Evolutionary conservation across 2,113 vertebrate genomes (phyloP), one percentile per base, ranked within the genome.

Genomic region (Chaetura pelagica): DNA sequence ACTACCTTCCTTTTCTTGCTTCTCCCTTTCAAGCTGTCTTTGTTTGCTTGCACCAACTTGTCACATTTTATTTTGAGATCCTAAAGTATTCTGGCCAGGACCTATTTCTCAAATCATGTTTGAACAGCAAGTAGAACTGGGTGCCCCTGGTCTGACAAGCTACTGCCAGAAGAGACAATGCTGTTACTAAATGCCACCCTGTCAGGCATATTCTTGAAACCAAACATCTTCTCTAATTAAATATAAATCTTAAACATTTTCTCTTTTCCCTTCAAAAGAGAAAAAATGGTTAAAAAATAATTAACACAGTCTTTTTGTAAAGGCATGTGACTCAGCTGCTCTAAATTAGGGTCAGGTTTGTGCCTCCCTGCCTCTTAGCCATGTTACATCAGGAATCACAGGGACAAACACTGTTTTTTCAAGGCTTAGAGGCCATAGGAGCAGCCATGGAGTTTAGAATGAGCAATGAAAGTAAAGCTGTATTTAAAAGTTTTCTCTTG

Each of bases 391-490:
- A 82, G 84, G n/a, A 93, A 88, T 85, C 74, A 80, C 12, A 55
- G 51, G 67, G 51, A 90, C 84, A 93, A 84, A 67, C 18, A 6
- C 21, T 35, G 9, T 4, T 78, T 84, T 85, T 71, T 57, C 52
- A 42, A 48, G 30, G 30, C 24, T 90, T 74, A 66, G 62, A 55
- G 20, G 20, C 59, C 84, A 15, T 30, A 54, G 78, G 46, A 72
- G 49, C 22, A 42, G 22, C 49, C 78, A 59, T 26, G 29, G 42
- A 88, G 42, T 55, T 93, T 30, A 69, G 46, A 42, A 73, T 46
- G 74, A 89, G 51, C 67, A 88, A 90, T 88, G 78, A 83, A 84
- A 94, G 51, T 51, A 88, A 88, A 93, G 26, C 63, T 38, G 7
- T 73, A 29, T 76, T 94, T 58, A 84, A 93, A 95, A 94, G 66